phyloP scores from a whole-genome alignment of 2,113 vertebrate species.

The Aegotheles bennettii region DNA sequence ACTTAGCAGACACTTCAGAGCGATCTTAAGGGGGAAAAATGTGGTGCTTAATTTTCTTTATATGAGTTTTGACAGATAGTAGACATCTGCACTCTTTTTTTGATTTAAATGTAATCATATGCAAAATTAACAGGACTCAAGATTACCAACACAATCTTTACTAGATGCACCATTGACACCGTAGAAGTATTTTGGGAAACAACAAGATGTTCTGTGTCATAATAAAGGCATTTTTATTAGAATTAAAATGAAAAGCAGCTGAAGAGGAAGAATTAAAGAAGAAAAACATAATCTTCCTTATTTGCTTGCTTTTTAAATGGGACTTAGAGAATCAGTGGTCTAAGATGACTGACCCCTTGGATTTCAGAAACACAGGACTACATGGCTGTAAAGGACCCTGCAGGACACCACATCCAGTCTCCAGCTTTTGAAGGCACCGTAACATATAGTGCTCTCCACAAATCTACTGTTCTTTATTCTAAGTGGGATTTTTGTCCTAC shows the following conservation, averaged over 20 bases:
- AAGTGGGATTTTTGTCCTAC: not conserved
- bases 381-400: not conserved
- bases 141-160: slow-evolving; percentile 9
- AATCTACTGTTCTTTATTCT: not conserved
- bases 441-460: not conserved
- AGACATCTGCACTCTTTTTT: not conserved
- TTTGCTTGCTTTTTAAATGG: not conserved
- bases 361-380: not conserved
- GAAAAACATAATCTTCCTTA: not conserved
- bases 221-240: slow-evolving; percentile 54
- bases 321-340: not conserved
- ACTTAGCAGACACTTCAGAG: not conserved
- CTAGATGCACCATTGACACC: not conserved
- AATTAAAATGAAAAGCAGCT: slow-evolving; percentile 39
- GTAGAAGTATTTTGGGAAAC: slow-evolving; percentile 12
- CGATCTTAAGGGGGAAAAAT: not conserved
- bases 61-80: not conserved
- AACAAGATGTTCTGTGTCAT: slow-evolving; percentile 3
- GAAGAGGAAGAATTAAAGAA: not conserved
- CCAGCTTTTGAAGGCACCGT: not conserved
- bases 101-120: not conserved
- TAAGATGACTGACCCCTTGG: not conserved
- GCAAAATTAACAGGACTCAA: not conserved
- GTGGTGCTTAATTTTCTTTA: not conserved
- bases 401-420: accelerated